Conservation (phyloP, 2,113 vertebrate genomes). For the Pungitius pungitius region DNA sequence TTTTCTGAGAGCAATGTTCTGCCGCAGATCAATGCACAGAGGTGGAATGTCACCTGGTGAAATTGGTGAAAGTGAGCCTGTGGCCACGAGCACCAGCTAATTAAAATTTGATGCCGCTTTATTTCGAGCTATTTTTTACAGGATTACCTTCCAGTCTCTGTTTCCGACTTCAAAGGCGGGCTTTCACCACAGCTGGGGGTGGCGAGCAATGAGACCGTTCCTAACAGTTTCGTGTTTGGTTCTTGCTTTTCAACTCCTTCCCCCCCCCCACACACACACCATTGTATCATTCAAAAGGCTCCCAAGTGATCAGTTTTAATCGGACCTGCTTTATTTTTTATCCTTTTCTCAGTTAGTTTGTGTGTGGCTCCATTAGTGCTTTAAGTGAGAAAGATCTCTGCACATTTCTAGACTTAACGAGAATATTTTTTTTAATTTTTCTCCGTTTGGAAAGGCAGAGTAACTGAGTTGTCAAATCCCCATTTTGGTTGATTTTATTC, state of each 20-base stretch:
- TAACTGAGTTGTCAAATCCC: background rate
- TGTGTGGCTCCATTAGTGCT: constrained; percentile 60
- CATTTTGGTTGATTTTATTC: background rate
- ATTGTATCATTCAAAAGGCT: constrained; percentile 32
- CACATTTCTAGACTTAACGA: too few species aligned
- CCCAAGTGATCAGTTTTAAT: constrained; percentile 56
- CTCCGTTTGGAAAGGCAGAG: background rate
- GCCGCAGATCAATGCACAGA: constrained; percentile 60
- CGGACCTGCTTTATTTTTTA: constrained; percentile 57
- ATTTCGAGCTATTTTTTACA: constrained; percentile 74
- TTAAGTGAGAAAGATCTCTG: constrained; percentile 3
- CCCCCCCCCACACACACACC: too few species aligned
- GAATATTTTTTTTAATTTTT: background rate
- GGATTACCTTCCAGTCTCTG: constrained; percentile 75
- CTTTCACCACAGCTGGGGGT: constrained; percentile 69
- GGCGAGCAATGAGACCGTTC: constrained; percentile 16
- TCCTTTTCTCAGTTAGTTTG: constrained; percentile 45
- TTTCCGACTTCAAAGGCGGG: constrained; percentile 76
- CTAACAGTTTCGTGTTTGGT: constrained; percentile 1
- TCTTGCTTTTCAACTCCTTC: background rate
- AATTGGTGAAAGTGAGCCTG: constrained; percentile 69
- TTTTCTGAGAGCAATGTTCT: constrained; percentile 38
- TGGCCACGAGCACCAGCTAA: constrained; percentile 54
- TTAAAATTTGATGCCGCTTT: constrained; percentile 77
- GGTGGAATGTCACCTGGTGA: constrained; percentile 62